Conservation (phyloP, 2,888 invertebrate genomes). For the Pteria penguin region DNA sequence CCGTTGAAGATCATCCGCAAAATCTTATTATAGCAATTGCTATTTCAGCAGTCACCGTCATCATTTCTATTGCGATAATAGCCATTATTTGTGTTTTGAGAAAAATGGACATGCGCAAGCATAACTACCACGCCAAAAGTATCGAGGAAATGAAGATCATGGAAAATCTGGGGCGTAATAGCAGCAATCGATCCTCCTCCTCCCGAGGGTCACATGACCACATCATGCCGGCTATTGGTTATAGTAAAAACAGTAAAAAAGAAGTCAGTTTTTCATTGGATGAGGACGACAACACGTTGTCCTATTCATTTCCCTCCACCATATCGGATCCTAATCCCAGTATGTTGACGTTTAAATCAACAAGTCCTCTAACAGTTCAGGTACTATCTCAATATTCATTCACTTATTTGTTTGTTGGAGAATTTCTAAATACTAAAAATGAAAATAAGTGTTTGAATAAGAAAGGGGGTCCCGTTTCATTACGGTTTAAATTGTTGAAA, state of each 20-base stretch:
- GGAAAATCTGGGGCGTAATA: slow-evolving; percentile 47
- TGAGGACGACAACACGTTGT: slow-evolving; percentile 34
- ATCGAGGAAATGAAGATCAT: slow-evolving; percentile 62
- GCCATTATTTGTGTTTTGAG: slow-evolving; percentile 37
- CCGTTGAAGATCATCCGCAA: slow-evolving; percentile 14
- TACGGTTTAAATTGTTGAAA: too few species aligned
- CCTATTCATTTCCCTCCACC: slow-evolving; percentile 23
- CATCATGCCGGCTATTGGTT: slow-evolving; percentile 43
- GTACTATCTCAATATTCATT: too few species aligned
- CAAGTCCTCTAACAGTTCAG: slow-evolving; percentile 24
- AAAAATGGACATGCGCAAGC: slow-evolving; percentile 35
- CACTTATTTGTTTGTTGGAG: too few species aligned
- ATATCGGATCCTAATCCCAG: slow-evolving; percentile 16
- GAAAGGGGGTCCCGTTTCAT: too few species aligned
- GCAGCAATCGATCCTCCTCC: slow-evolving; percentile 56
- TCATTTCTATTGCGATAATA: slow-evolving; percentile 38
- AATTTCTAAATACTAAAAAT: too few species aligned
- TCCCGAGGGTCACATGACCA: slow-evolving; percentile 59
- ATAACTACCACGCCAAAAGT: slow-evolving; percentile 53
- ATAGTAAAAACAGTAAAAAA: slow-evolving; percentile 24
- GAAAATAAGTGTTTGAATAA: too few species aligned
- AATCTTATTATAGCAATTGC: slow-evolving; percentile 40
- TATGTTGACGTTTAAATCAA: slow-evolving; percentile 39
- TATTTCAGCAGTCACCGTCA: slow-evolving; percentile 35
- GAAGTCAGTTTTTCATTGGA: slow-evolving; percentile 46